Evolutionary conservation across 2,797 vertebrate species (phyloP).

Genomic region (Pangasius macronema): DNA sequence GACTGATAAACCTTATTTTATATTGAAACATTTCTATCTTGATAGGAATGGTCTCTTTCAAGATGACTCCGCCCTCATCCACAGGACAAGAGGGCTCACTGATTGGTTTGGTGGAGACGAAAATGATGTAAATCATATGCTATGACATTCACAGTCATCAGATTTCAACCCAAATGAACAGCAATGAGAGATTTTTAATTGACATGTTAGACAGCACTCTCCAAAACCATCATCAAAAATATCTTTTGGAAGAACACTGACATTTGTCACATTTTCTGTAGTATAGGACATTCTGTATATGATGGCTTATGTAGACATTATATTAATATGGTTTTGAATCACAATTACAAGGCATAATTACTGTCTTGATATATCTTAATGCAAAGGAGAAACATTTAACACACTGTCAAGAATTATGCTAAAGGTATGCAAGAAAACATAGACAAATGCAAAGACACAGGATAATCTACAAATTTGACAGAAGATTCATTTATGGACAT

Average conservation of each 20-base stretch:
- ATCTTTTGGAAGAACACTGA: neutral
- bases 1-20: neutral
- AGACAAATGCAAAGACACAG: neutral
- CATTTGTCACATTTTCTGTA: neutral
- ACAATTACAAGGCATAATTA: constrained; percentile 52
- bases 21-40: neutral
- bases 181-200: neutral
- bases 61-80: neutral
- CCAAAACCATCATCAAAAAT: neutral
- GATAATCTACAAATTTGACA: neutral
- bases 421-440: neutral
- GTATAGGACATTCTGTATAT: constrained; percentile 8
- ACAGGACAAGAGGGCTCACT: neutral
- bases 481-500: neutral
- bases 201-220: neutral
- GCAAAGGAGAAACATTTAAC: constrained; percentile 21
- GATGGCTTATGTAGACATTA: constrained; percentile 56
- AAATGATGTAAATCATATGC: neutral
- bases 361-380: constrained; percentile 1
- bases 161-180: neutral
- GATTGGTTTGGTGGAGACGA: neutral
- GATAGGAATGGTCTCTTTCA: neutral
- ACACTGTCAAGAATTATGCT: neutral
- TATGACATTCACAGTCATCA: neutral
- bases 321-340: constrained; percentile 58